Percentiles rank a stretch among this genome's conserved stretches.
These are phyloP conservation scores for Channa striata DNA, from an alignment of 2,797 vertebrate species.

Conservation along the genomic window DNA sequence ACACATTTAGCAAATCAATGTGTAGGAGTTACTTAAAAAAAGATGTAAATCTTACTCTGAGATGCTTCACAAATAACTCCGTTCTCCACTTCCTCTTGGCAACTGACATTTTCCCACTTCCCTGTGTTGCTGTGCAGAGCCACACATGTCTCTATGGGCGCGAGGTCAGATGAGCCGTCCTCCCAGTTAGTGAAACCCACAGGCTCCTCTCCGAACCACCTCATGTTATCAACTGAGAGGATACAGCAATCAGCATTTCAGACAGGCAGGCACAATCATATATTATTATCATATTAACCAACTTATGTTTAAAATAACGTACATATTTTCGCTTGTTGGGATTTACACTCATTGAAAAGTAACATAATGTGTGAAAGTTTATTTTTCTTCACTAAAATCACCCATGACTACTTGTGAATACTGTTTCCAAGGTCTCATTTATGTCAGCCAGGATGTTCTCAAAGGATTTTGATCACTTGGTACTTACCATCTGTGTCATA, in stretches of 20 bases:
- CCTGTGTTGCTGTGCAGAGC: slow-evolving; percentile 84
- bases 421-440: background rate
- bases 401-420: background rate
- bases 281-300: background rate
- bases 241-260: slow-evolving; percentile 22
- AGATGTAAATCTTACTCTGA: slow-evolving; percentile 76
- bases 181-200: slow-evolving; percentile 88
- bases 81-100: slow-evolving; percentile 79
- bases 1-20: background rate
- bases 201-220: slow-evolving; percentile 83
- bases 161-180: slow-evolving; percentile 65
- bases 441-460: slow-evolving; percentile 7
- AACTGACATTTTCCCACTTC: slow-evolving; percentile 87
- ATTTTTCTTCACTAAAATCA: background rate
- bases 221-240: slow-evolving; percentile 83
- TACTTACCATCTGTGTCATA: slow-evolving; percentile 89
- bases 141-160: slow-evolving; percentile 82
- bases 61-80: slow-evolving; percentile 87
- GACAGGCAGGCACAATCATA: background rate
- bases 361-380: slow-evolving; percentile 14
- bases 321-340: background rate
- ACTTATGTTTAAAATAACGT: no score
- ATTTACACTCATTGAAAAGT: slow-evolving; percentile 18
- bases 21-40: background rate
- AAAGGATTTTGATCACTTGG: slow-evolving; percentile 22